Evolutionary conservation across 2,113 vertebrate species (phyloP), one percentile per base, ranked within the genome.

Genomic region (Chaetodon auriga): DNA sequence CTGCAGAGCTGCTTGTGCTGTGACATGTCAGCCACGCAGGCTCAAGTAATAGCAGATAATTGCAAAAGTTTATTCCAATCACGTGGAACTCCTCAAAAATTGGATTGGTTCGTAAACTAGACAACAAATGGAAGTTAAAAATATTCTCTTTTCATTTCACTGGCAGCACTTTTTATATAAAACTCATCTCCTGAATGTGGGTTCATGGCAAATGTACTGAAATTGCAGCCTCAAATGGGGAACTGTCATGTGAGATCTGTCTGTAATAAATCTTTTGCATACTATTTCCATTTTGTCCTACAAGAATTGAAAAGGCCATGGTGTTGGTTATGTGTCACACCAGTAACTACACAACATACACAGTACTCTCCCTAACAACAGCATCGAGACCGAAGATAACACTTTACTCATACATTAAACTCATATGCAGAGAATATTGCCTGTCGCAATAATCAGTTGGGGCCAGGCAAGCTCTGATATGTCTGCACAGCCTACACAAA

Each of bases 201-300:
- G 45, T 1, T n/a, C 2, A n/a, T 51, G 14, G n/a, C 18, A 53
- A 18, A 58, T 36, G 4, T 57, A 53, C 54, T 62, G 11, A 21
- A 58, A 58, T 9, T 45, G 7, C 23, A 41, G 2, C 0, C n/a
- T 46, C 12, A 9, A 48, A 60, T 18, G 38, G 14, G 36, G 11
- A 36, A 21, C 38, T 77, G 70, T 77, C 8, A 10, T 46, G 21
- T 0, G 21, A 62, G 45, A 57, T n/a, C 25, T 36, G 0, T 79
- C 6, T 6, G 15, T 6, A 0, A 36, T 30, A 7, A 23, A 70
- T 49, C 11, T 25, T 86, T 83, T 89, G 54, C 69, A 85, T 85
- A 16, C 57, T n/a, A 70, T 84, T 92, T 87, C 41, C 54, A 81
- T 83, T 16, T 84, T 79, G 51, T 60, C 45, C 45, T 75, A 55